Conservation (phyloP, 2,113 vertebrate species). For the Boleophthalmus pectinirostris region DNA sequence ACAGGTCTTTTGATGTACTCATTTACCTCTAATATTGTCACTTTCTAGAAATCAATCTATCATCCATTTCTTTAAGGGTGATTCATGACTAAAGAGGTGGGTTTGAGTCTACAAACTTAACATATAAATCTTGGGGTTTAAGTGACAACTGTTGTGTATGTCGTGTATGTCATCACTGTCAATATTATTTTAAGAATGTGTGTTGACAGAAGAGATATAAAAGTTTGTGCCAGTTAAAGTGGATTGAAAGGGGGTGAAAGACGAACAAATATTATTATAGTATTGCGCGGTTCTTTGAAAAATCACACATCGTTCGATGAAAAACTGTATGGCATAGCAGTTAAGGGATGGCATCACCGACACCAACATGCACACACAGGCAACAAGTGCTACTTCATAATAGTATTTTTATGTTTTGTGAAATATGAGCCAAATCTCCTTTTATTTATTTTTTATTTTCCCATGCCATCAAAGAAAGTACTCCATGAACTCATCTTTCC, state of each 20-base stretch:
- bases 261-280: not conserved
- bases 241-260: not conserved
- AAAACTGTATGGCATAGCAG: slow-evolving; percentile 48
- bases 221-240: no score
- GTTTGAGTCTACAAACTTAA: no score
- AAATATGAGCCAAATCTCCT: slow-evolving; percentile 51
- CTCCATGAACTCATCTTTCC: slow-evolving; percentile 39
- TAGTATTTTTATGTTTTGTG: slow-evolving; percentile 40
- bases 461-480: slow-evolving; percentile 57
- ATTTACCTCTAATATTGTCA: no score
- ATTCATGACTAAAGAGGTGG: no score
- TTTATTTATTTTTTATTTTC: slow-evolving; percentile 52
- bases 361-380: slow-evolving; percentile 48
- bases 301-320: slow-evolving; percentile 42
- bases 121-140: no score
- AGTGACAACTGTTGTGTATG: no score
- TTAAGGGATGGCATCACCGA: slow-evolving; percentile 33
- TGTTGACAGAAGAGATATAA: no score
- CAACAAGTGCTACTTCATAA: slow-evolving; percentile 45
- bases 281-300: slow-evolving; percentile 46
- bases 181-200: no score
- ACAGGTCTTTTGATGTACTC: no score
- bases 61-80: no score
- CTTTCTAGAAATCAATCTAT: no score
- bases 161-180: no score